These are phyloP conservation scores for Mionectes olivaceus DNA, from an alignment of 2,797 vertebrate species.

Conservation along the genomic window DNA sequence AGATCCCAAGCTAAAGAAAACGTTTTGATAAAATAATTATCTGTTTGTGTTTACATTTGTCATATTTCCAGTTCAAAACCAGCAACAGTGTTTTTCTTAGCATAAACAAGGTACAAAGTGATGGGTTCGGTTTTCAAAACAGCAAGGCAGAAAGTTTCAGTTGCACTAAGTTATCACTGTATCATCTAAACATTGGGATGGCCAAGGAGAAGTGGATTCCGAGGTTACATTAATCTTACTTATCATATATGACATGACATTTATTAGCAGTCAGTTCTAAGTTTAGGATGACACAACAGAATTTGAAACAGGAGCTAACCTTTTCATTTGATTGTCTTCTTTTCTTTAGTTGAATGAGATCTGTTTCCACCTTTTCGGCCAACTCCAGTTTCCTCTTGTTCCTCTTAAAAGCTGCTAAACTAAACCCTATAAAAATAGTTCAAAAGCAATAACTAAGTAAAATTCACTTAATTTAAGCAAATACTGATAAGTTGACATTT, in stretches of 20 bases:
- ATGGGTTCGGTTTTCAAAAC: background rate
- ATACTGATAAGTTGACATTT: background rate
- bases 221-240: background rate
- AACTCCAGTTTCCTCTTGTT: conserved; percentile 98
- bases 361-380: conserved; percentile 94
- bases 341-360: conserved; percentile 91
- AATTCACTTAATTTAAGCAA: background rate
- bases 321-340: conserved; percentile 95
- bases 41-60: background rate
- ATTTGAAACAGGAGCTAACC: conserved; percentile 80
- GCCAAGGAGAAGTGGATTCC: background rate
- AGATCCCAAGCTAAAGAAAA: conserved; percentile 66
- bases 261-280: background rate
- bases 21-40: conserved; percentile 46
- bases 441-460: conserved; percentile 67
- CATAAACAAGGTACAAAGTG: background rate
- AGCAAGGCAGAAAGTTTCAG: background rate
- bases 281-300: background rate
- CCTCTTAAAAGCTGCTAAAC: conserved; percentile 97
- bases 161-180: background rate
- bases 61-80: background rate
- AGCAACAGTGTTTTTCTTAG: background rate
- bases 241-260: background rate
- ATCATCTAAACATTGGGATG: background rate
- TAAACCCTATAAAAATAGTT: conserved; percentile 88